phyloP scores from a whole-genome alignment of 2,797 vertebrate genomes.

The Aratinga solstitialis region DNA sequence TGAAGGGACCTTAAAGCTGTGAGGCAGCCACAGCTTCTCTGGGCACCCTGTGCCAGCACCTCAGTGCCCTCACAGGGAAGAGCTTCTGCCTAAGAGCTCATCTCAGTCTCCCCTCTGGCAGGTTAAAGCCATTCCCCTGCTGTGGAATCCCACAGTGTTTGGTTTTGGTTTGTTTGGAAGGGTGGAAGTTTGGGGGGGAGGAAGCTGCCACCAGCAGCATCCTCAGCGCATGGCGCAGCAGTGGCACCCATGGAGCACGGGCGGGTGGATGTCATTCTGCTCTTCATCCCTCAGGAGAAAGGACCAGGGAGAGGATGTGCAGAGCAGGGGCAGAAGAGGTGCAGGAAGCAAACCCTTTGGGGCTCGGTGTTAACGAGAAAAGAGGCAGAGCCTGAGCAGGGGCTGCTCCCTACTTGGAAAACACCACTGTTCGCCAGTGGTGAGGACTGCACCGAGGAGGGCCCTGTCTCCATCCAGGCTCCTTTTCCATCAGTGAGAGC shows the following conservation, averaged over 20 bases:
- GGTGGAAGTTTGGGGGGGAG: background rate
- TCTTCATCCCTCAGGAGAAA: background rate
- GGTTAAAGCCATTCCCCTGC: background rate
- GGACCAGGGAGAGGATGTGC: background rate
- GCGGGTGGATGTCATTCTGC: background rate
- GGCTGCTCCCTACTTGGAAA: background rate
- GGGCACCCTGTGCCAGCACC: background rate
- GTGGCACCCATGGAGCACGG: rapidly evolving
- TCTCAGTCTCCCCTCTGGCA: background rate
- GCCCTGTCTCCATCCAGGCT: background rate
- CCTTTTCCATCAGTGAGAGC: background rate
- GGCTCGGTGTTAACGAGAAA: rapidly evolving
- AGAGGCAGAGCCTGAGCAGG: background rate
- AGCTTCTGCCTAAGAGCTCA: background rate
- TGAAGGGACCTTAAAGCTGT: background rate
- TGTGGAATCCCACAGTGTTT: background rate
- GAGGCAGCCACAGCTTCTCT: background rate
- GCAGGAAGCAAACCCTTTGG: rapidly evolving
- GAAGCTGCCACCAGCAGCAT: background rate
- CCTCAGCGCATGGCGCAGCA: background rate
- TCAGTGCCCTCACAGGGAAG: background rate
- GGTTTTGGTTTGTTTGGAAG: background rate
- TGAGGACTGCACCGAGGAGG: background rate
- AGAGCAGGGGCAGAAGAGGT: background rate
- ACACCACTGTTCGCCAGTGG: background rate